phyloP scores from a whole-genome alignment of 1,140 invertebrate genomes.

The Atopsyche davidsoni region DNA sequence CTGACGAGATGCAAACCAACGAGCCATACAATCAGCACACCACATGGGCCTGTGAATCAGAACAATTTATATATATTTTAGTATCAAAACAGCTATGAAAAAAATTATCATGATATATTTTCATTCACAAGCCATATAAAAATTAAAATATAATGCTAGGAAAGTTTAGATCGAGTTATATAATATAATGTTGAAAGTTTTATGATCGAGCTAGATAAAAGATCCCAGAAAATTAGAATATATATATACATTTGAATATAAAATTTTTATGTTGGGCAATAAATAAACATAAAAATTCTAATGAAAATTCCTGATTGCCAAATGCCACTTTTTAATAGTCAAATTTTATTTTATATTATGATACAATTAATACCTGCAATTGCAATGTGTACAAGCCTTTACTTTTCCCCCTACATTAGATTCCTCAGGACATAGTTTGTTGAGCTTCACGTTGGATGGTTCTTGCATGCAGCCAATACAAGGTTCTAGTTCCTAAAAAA shows the following conservation, averaged over 20 bases:
- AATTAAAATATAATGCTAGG: background rate
- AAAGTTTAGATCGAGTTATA: background rate
- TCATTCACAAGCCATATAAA: background rate
- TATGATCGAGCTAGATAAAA: background rate
- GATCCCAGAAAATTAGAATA: slow-evolving; percentile 1
- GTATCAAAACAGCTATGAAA: too few species aligned
- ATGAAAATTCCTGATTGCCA: too few species aligned
- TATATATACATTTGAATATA: background rate
- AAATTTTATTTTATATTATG: background rate
- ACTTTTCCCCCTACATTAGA: slow-evolving; percentile 49
- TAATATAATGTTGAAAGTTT: background rate
- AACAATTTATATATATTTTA: too few species aligned
- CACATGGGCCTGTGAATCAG: slow-evolving; percentile 75
- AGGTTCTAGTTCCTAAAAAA: slow-evolving; percentile 62
- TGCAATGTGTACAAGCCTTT: slow-evolving; percentile 48
- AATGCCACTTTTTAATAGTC: background rate
- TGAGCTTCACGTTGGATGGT: slow-evolving; percentile 72
- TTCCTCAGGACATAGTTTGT: slow-evolving; percentile 47
- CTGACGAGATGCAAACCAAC: slow-evolving; percentile 85
- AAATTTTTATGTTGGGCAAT: too few species aligned
- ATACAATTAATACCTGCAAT: slow-evolving; percentile 37
- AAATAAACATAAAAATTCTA: too few species aligned
- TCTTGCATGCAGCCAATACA: slow-evolving; percentile 87
- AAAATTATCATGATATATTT: slow-evolving; percentile 4
- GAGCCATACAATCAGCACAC: slow-evolving; percentile 80